Conservation (phyloP, 2,797 vertebrate genomes). For the Centropyge bicolor region DNA sequence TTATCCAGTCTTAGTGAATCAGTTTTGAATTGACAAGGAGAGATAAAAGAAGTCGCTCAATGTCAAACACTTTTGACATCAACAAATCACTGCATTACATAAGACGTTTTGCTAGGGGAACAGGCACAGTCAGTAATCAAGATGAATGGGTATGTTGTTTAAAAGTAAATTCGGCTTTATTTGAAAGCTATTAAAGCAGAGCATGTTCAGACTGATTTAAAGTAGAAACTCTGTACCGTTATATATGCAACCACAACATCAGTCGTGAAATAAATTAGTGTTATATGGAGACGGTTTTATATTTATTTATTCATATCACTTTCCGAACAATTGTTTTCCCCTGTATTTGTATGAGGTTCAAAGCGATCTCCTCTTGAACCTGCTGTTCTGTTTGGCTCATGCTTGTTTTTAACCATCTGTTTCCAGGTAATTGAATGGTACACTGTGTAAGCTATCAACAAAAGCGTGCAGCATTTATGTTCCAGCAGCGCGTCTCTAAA, state of each 20-base stretch:
- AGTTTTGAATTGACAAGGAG: not conserved
- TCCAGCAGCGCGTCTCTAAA: conserved; percentile 19
- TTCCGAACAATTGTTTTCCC: conserved; percentile 17
- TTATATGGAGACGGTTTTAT: conserved; percentile 7
- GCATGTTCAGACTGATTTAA: not conserved
- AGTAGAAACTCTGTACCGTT: not conserved
- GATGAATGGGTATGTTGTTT: conserved; percentile 16
- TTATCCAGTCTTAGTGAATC: not conserved
- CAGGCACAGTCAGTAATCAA: not conserved
- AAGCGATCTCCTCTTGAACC: conserved; percentile 31
- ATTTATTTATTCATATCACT: conserved; percentile 20
- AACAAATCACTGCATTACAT: conserved; percentile 8
- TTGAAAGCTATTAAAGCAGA: conserved; percentile 18
- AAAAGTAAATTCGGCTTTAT: not conserved
- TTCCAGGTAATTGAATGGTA: conserved; percentile 53
- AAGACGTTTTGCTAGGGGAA: not conserved
- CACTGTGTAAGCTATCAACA: conserved; percentile 20
- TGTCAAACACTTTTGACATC: conserved; percentile 26
- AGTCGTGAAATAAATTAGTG: conserved; percentile 1
- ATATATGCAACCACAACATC: not conserved
- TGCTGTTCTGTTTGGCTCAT: conserved; percentile 25
- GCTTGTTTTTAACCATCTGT: conserved; percentile 28
- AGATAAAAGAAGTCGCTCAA: conserved; percentile 26
- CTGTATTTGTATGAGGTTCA: conserved; percentile 2
- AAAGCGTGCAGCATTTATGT: conserved; percentile 20